phyloP scores from a whole-genome alignment of 2,888 invertebrate species.

The Lasioglossum lativentre region DNA sequence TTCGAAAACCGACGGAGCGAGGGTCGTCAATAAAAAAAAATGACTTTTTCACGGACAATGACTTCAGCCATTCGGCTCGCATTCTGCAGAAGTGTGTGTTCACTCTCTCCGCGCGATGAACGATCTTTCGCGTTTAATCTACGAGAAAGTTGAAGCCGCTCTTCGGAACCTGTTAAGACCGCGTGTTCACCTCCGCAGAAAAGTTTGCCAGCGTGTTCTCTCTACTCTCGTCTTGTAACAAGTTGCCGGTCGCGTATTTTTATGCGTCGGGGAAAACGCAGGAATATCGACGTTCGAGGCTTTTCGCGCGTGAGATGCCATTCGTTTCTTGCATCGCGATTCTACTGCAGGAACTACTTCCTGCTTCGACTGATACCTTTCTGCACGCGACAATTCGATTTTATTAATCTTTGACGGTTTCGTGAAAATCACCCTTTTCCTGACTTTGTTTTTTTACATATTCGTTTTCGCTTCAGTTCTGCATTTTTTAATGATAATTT shows the following conservation, averaged over 20 bases:
- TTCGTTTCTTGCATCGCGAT: neutral
- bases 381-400: neutral
- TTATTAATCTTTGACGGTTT: neutral
- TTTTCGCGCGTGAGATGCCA: neutral
- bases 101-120: conserved; percentile 75
- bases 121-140: conserved; percentile 75
- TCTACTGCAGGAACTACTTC: neutral
- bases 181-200: conserved; percentile 34
- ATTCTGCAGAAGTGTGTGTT: conserved; percentile 60
- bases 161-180: conserved; percentile 48
- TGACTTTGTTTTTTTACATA: too few relatives aligned
- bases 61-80: conserved; percentile 41
- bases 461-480: too few relatives aligned
- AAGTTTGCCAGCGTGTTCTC: neutral
- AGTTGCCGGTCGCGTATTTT: neutral
- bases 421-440: too few relatives aligned
- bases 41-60: neutral
- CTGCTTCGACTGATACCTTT: neutral
- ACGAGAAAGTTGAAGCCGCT: conserved; percentile 78
- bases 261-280: neutral
- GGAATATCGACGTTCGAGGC: neutral
- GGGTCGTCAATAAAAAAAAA: neutral
- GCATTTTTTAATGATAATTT: too few relatives aligned
- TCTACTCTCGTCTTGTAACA: conserved; percentile 15
- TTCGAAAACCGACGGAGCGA: neutral